Evolutionary conservation across 30 jellyfish, hydroid and myxozoan species (phyloP).

Genomic region (Haliclystus octoradiatus): DNA sequence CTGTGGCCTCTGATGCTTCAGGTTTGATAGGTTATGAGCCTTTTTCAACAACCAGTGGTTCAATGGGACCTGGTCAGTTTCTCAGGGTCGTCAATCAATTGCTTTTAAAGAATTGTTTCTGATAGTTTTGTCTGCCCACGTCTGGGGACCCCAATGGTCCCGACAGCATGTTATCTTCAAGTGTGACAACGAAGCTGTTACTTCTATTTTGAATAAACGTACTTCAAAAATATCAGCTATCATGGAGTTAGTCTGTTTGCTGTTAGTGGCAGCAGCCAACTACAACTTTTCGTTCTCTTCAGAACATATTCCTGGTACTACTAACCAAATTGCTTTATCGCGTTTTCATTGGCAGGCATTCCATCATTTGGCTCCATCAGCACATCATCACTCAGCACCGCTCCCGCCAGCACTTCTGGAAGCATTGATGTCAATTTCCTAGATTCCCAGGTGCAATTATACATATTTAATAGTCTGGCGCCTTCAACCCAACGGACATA

Average conservation of each 20-base stretch:
- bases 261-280: background rate
- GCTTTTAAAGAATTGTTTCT: conserved; percentile 14
- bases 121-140: conserved; percentile 5
- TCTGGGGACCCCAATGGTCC: conserved; percentile 13
- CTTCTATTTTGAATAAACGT: background rate
- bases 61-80: conserved; percentile 2
- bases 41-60: background rate
- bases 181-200: conserved; percentile 6
- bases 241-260: background rate
- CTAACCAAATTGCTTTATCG: background rate
- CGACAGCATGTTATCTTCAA: background rate
- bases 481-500: conserved; percentile 1
- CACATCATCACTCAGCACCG: background rate
- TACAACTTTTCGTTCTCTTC: background rate
- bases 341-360: conserved; percentile 9
- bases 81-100: background rate
- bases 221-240: background rate
- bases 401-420: too few relatives aligned
- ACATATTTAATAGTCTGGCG: background rate
- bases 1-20: conserved; percentile 5
- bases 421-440: background rate
- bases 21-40: conserved; percentile 10
- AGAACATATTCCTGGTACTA: background rate
- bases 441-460: background rate
- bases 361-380: background rate